Evolutionary conservation across 2,888 invertebrate species (phyloP), one percentile per base, ranked within the genome.

Genomic region (Melanophora roralis): DNA sequence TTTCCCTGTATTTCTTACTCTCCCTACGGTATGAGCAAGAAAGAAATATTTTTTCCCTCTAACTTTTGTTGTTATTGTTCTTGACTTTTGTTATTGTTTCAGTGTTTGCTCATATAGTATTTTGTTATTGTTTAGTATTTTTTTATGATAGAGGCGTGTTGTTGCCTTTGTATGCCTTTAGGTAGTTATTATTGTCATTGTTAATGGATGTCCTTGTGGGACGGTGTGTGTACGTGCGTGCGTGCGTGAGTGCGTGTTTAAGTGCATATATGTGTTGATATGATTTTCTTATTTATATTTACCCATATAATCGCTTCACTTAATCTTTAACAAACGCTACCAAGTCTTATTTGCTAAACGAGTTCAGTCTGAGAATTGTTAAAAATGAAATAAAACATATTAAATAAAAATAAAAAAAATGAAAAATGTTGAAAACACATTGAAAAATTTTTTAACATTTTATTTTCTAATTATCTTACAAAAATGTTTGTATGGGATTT

Each of bases 231-330:
- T 49, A 11, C 16, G 8, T 64, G 34, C 23, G n/a, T n/a, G n/a
- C n/a, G n/a, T n/a, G 16, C 36, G 8, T 64, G 16, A 51, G 14
- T 45, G 19, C 34, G 23, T 49, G 64, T 60, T 72, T 59, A 38
- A 47, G 67, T 57, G 68, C 11, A 12, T 73, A 53, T 71, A 38
- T 51, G 69, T 75, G 67, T 64, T 76, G 72, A 80, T 74, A 69
- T 53, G 65, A 77, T 73, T 77, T 81, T 77, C 51, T 47, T 81
- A 77, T 75, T 75, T 68, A 68, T 73, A 73, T 78, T 78, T 73
- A 73, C 73, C 47, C 73, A 73, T 67, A 59, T 73, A 78, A 78
- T 74, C 69, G 78, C 74, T 64, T 74, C 49, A 65, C 49, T 69
- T 78, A 74, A 74, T 59, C 51, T 71, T 77, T 53, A 57, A 57